Base-by-base conservation (phyloP, 1,140 invertebrate genomes). In the Gonatopus flavifemur region DNA sequence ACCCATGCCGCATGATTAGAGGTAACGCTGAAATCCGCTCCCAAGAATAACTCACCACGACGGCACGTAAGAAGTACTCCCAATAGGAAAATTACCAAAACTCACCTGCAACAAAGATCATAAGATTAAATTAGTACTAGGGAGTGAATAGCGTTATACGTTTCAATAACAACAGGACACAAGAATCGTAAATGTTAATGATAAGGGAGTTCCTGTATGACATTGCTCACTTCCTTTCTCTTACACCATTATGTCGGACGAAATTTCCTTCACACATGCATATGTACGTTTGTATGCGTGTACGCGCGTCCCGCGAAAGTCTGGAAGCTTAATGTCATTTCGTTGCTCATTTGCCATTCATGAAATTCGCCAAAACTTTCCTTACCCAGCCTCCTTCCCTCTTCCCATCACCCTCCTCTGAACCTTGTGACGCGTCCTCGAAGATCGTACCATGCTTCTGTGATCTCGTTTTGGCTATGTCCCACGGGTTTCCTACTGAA, bases 271-370 rank as follows among this genome's bases (percentile, higher is more conserved):
- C 46, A n/a, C n/a, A n/a, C n/a, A n/a, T n/a, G n/a, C n/a, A n/a
- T n/a, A n/a, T n/a, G n/a, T n/a, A n/a, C 16, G 47, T 19, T 47
- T 40, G 57, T 59, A 57, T 47, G 43, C 59, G 52, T 53, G n/a
- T n/a, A n/a, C n/a, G n/a, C n/a, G n/a, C n/a, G n/a, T n/a, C n/a
- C n/a, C n/a, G 55, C 55, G 38, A 65, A 65, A 54, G 62, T 59
- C 51, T 42, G 42, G 51, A 45, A 55, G 59, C 57, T 66, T 59
- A 59, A 66, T 64, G 51, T 62, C 59, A 64, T 64, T 61, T 64
- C 63, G 53, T 46, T 43, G 36, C 57, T 66, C 62, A 66, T 66
- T 65, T 65, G 57, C 49, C 53, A 66, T 64, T 66, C 62, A 66
- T 66, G 62, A 62, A 66, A 65, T 62, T 56, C 57, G 42, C 47